Conservation (phyloP, 2,797 vertebrate species). For the Melopsittacus undulatus region DNA sequence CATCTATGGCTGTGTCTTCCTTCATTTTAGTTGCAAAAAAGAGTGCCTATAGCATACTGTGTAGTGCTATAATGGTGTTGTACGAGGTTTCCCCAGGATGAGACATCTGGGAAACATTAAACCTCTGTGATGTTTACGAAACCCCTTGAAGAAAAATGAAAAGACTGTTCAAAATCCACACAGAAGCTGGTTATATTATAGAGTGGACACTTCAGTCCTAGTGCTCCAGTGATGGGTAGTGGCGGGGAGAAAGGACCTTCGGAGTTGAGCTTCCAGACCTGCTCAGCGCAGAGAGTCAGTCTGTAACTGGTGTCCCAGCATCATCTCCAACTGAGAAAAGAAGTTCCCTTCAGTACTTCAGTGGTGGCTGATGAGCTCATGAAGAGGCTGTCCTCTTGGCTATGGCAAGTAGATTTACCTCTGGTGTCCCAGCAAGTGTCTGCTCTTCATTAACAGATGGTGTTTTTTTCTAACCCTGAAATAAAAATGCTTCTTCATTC, state of each 20-base stretch:
- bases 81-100: neutral
- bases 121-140: neutral
- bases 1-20: neutral
- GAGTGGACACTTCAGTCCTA: neutral
- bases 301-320: neutral
- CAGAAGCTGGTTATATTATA: neutral
- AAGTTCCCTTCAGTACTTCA: fast-evolving
- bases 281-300: neutral
- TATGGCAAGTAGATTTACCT: neutral
- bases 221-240: neutral
- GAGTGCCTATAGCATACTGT: neutral
- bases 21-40: neutral
- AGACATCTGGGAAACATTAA: neutral
- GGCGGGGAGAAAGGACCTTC: neutral
- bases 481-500: neutral
- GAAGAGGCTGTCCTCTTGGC: neutral
- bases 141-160: neutral
- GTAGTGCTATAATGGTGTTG: neutral
- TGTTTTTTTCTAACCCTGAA: neutral
- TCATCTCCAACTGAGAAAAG: neutral
- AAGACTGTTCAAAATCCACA: neutral
- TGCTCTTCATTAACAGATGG: neutral
- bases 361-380: neutral
- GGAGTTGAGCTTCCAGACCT: neutral
- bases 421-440: neutral